Base-by-base conservation (phyloP, 2,113 vertebrate genomes). In the Conger conger region DNA sequence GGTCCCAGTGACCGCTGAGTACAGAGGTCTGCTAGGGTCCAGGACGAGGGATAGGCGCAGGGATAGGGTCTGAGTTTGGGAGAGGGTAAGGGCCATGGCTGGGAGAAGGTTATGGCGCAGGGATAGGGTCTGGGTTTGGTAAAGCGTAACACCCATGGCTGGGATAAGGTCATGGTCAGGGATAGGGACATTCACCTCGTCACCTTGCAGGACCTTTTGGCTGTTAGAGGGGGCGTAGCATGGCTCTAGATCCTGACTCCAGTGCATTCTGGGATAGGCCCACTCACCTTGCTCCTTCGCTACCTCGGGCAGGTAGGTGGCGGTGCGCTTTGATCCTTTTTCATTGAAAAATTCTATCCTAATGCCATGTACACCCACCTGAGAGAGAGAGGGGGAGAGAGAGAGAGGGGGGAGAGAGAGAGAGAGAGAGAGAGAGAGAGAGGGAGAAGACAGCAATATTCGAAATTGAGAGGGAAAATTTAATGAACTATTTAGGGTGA, bases 261-360 rank as follows among this genome's bases (percentile, higher is more conserved):
- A 38, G 33, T 20, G 40, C 20, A 36, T 79, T 15, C 17, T 8
- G 8, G n/a, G 42, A 8, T 50, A 17, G 13, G 77, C 86, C 95
- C 91, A 94, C 94, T 97, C 92, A 99, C 98, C 98, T 99, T 99
- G 98, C 97, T 99, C 98, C 97, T 99, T 99, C 90, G 98, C 98
- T 95, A 99, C 98, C 96, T 99, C 98, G 88, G 98, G 98, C 92
- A 99, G 94, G 95, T 99, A 99, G 96, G 98, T 99, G 96, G 98
- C 98, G 91, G 98, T 99, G 94, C 98, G 98, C 94, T 99, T 99
- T 95, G 98, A 99, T 97, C 98, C 98, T 97, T 99, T 99, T 96
- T 99, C 98, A 95, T 98, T 99, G 97, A 99, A 99, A 98, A 99
- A 99, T 93, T 99, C 98, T 98, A 99, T 99, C 95, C 98, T 98